Conservation (phyloP, 2,113 vertebrate species). For the Strix aluco region DNA sequence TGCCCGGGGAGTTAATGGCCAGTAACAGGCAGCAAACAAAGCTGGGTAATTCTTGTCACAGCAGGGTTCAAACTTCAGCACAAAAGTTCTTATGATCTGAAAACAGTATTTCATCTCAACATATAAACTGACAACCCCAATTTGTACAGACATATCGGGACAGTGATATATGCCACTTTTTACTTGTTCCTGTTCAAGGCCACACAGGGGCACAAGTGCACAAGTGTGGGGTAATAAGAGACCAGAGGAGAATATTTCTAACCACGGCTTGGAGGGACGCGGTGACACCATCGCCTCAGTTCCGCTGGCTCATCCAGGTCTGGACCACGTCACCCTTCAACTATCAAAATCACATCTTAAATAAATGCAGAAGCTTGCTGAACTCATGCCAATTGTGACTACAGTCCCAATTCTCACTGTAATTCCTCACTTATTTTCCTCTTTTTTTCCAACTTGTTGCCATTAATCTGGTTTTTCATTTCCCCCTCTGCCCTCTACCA, state of each 20-base stretch:
- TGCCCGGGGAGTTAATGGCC: slow-evolving; percentile 44
- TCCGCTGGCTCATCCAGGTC: background rate
- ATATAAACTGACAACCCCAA: background rate
- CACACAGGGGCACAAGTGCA: background rate
- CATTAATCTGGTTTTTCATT: background rate
- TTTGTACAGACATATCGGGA: background rate
- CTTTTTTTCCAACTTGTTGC: background rate
- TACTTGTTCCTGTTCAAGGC: background rate
- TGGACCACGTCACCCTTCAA: background rate
- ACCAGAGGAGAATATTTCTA: background rate
- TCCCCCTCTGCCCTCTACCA: background rate
- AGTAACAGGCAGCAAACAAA: slow-evolving; percentile 37
- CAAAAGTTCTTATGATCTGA: background rate
- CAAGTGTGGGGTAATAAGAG: background rate
- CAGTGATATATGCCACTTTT: background rate
- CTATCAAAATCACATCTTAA: background rate
- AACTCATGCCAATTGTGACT: background rate
- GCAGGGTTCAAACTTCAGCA: slow-evolving; percentile 1
- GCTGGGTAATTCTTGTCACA: background rate
- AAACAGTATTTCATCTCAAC: background rate
- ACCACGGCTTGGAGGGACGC: background rate
- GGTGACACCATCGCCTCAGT: background rate
- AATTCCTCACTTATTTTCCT: background rate
- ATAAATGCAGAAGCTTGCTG: background rate
- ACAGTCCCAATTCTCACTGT: background rate